Evolutionary conservation across 1,140 invertebrate genomes (phyloP), one percentile per base, ranked within the genome.

Genomic region (Drosophila arizonae): DNA sequence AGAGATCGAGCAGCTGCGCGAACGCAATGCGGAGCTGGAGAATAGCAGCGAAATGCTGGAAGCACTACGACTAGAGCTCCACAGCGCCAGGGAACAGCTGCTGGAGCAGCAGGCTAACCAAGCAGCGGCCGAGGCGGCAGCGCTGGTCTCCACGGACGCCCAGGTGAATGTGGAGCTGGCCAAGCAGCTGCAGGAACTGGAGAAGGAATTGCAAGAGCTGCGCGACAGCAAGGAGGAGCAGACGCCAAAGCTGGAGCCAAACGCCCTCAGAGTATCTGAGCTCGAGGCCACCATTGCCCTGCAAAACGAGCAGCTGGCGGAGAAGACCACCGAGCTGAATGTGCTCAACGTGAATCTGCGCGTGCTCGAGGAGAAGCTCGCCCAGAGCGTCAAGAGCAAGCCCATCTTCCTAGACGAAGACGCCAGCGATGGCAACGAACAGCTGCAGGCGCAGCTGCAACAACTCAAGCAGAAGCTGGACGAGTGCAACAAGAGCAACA

Each of bases 401-500:
- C 78, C 90, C 1, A 51, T 92, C 2, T 92, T 92, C 46, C 91
- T 92, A 57, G 72, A 62, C 33, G 84, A 81, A 50, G 81, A 79
- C 3, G 92, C 90, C 78, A 84, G 82, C 69, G 48, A 46, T 46
- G 95, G 95, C 81, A 95, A 94, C 89, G 95, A 95, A 93, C 94
- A 97, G 91, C 93, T 94, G 61, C 96, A 97, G 70, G 77, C 93
- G 30, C 93, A 94, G 82, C 92, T 95, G 60, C 81, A 82, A 21
- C 93, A 93, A 80, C 91, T 96, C 2, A 95, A 94, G 66, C 94
- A 94, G 76, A 94, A 95, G 88, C 91, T 97, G 60, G 95, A 96
- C 61, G 94, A 95, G 64, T 93, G 94, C 6, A 97, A 96, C 90
- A 96, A 96, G 90, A 95, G 94, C 86, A 96, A 96, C 94, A 95